These are phyloP conservation scores for Spilosoma lubricipeda DNA, from an alignment of 2,888 invertebrate genomes.

Conservation along the genomic window DNA sequence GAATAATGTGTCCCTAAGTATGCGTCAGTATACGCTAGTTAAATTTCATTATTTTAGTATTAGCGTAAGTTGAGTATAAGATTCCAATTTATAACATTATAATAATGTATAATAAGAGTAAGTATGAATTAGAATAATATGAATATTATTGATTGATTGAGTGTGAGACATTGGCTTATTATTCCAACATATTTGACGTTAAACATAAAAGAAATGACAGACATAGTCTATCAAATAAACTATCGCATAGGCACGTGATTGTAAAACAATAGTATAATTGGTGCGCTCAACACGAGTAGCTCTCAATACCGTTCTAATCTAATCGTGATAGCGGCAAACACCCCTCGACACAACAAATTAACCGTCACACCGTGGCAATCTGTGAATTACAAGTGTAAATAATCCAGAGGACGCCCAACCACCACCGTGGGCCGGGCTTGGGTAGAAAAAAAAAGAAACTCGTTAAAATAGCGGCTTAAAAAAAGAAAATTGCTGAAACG, in stretches of 20 bases:
- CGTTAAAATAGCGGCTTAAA: conserved; percentile 86
- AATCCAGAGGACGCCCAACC: conserved; percentile 84
- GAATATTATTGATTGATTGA: no score
- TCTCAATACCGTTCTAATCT: conserved; percentile 64
- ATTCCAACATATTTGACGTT: background rate
- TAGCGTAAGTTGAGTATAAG: background rate
- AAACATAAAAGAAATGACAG: background rate
- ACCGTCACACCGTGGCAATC: conserved; percentile 71
- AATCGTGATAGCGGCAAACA: conserved; percentile 65
- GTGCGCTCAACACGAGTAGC: conserved; percentile 54
- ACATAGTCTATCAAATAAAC: conserved; percentile 4
- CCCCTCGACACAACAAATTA: conserved; percentile 75
- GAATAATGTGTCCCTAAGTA: background rate
- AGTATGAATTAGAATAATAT: background rate
- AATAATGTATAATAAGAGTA: background rate
- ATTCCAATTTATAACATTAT: background rate
- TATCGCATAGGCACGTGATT: conserved; percentile 14
- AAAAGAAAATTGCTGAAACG: conserved; percentile 86
- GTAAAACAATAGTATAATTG: conserved; percentile 49
- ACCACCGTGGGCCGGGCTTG: conserved; percentile 83
- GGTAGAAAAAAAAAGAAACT: conserved; percentile 76
- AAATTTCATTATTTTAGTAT: background rate
- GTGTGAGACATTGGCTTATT: background rate
- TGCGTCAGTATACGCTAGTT: background rate
- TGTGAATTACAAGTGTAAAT: conserved; percentile 86